Evolutionary conservation across 2,113 vertebrate genomes (phyloP).

Genomic region (Clinocottus analis): DNA sequence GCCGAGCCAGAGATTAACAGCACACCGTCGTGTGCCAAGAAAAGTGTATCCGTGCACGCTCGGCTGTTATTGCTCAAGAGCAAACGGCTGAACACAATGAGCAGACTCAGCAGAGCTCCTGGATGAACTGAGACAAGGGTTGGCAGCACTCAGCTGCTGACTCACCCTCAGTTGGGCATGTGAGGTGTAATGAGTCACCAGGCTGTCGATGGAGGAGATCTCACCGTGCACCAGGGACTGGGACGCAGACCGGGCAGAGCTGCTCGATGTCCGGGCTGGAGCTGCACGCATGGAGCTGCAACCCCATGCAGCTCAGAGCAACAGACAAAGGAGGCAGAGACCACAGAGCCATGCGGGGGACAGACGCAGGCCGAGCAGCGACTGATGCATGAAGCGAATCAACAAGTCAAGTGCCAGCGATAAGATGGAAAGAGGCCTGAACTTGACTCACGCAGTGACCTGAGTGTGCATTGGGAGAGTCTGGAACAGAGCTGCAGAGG

Average conservation of each 20-base stretch:
- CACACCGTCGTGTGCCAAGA: neutral
- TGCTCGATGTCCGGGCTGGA: neutral
- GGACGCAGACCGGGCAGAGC: neutral
- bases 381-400: neutral
- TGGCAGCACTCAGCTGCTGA: conserved; percentile 65
- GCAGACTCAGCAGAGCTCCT: conserved; percentile 3
- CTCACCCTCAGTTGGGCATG: conserved; percentile 43
- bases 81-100: conserved; percentile 24
- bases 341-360: neutral
- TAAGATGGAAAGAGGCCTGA: neutral
- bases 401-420: neutral
- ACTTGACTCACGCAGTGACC: neutral
- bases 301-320: neutral
- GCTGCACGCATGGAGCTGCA: conserved; percentile 12
- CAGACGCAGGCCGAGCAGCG: too few species aligned
- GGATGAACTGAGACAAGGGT: conserved; percentile 59
- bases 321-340: neutral
- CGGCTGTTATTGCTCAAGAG: neutral
- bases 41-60: neutral
- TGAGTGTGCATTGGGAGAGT: conserved; percentile 43
- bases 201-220: conserved; percentile 34
- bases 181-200: conserved; percentile 57
- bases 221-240: conserved; percentile 13
- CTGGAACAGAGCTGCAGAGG: conserved; percentile 55
- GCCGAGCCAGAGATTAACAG: neutral